phyloP scores from a whole-genome alignment of 2,888 invertebrate genomes.

The Nephrotoma flavescens region DNA sequence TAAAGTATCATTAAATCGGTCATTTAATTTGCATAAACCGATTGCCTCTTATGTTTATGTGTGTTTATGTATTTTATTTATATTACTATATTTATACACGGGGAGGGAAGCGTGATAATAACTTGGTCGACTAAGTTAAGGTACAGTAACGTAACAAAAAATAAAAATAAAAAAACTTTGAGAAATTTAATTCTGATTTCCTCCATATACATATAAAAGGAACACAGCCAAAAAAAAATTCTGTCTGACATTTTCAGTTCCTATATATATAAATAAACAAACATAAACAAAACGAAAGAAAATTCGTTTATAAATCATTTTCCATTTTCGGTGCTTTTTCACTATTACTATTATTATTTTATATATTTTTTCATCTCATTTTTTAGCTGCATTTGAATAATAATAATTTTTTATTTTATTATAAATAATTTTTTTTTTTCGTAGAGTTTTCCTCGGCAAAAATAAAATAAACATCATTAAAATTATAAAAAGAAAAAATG shows the following conservation, averaged over 20 bases:
- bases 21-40: conserved; percentile 4
- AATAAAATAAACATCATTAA: conserved; percentile 4
- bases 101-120: background rate
- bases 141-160: background rate
- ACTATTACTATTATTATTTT: background rate
- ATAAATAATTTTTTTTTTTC: background rate
- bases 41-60: background rate
- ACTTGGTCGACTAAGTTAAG: background rate
- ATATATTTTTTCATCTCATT: background rate
- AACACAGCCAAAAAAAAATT: background rate
- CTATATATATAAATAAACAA: background rate
- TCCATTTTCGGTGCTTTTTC: background rate
- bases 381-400: conserved; percentile 4
- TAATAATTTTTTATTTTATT: background rate
- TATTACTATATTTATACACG: background rate
- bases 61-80: background rate
- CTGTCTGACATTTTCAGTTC: background rate
- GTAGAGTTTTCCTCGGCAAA: background rate
- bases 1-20: conserved; percentile 4
- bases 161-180: background rate
- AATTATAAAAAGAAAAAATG: background rate
- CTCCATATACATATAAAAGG: background rate
- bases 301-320: background rate
- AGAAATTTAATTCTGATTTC: background rate
- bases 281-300: background rate